These are phyloP conservation scores for Sorex araneus DNA, from an alignment of 2,113 vertebrate species.

Conservation along the genomic window DNA sequence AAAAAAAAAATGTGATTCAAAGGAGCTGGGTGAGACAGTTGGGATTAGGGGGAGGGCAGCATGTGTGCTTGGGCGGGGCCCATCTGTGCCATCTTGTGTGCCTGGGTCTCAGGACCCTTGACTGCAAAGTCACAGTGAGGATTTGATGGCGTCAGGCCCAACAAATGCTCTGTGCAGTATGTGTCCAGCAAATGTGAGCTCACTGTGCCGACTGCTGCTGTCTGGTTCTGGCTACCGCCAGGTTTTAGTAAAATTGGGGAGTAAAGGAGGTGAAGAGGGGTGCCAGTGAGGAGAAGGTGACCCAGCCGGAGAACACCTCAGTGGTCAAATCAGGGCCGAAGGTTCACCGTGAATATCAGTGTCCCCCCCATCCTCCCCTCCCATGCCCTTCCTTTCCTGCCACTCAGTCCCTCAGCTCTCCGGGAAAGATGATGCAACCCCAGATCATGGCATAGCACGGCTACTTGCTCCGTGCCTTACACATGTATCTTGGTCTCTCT, in stretches of 20 bases:
- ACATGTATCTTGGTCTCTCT: neutral
- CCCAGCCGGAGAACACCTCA: neutral
- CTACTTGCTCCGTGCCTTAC: neutral
- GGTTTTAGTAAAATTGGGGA: neutral
- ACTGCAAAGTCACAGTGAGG: neutral
- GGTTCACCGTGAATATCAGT: accelerated
- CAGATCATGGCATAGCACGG: no score
- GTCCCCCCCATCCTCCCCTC: accelerated
- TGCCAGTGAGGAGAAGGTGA: neutral
- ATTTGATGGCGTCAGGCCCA: neutral
- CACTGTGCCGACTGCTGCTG: neutral
- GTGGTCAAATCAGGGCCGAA: neutral
- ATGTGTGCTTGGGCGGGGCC: neutral
- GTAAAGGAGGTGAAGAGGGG: neutral
- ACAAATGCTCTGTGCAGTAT: accelerated
- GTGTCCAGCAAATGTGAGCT: no score
- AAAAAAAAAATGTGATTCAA: no score
- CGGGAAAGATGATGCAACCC: accelerated
- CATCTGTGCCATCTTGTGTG: neutral
- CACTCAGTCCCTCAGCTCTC: neutral
- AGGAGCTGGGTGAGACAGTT: no score
- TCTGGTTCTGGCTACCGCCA: no score
- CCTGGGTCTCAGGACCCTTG: neutral
- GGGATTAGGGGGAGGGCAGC: neutral
- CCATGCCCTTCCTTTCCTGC: neutral